phyloP scores from a whole-genome alignment of 2,888 invertebrate species.

The Bellardia pandia region DNA sequence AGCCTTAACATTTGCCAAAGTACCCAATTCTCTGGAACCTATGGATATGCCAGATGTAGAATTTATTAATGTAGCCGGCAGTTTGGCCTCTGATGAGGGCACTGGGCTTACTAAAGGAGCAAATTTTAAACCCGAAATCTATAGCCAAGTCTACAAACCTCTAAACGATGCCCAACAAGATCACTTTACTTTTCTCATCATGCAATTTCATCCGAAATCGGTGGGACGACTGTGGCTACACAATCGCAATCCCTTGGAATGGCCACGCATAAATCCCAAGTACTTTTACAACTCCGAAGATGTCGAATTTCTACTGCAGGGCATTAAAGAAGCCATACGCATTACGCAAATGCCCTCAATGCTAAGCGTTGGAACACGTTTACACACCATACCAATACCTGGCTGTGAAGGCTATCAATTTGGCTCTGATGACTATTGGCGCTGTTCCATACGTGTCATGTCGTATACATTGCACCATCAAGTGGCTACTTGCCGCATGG shows the following conservation, averaged over 20 bases:
- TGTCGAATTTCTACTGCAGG: slow-evolving; percentile 85
- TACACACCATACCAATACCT: slow-evolving; percentile 85
- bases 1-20: slow-evolving; percentile 88
- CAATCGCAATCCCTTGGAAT: slow-evolving; percentile 86
- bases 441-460: slow-evolving; percentile 87
- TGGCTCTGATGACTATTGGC: slow-evolving; percentile 89
- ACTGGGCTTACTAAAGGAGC: slow-evolving; percentile 86
- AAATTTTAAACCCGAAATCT: slow-evolving; percentile 86
- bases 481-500: slow-evolving; percentile 90
- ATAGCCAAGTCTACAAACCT: slow-evolving; percentile 85
- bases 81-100: slow-evolving; percentile 87
- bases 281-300: slow-evolving; percentile 85
- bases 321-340: slow-evolving; percentile 86
- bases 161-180: slow-evolving; percentile 84
- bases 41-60: slow-evolving; percentile 88
- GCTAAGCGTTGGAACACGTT: slow-evolving; percentile 85
- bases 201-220: slow-evolving; percentile 91
- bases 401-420: slow-evolving; percentile 85
- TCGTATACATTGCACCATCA: slow-evolving; percentile 88
- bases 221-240: slow-evolving; percentile 88
- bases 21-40: slow-evolving; percentile 85
- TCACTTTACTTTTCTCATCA: slow-evolving; percentile 87
- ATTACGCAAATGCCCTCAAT: slow-evolving; percentile 87
- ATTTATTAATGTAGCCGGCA: slow-evolving; percentile 87
- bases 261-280: slow-evolving; percentile 87